Base-by-base conservation (phyloP, 2,888 invertebrate species). In the Diarsia mendica region DNA sequence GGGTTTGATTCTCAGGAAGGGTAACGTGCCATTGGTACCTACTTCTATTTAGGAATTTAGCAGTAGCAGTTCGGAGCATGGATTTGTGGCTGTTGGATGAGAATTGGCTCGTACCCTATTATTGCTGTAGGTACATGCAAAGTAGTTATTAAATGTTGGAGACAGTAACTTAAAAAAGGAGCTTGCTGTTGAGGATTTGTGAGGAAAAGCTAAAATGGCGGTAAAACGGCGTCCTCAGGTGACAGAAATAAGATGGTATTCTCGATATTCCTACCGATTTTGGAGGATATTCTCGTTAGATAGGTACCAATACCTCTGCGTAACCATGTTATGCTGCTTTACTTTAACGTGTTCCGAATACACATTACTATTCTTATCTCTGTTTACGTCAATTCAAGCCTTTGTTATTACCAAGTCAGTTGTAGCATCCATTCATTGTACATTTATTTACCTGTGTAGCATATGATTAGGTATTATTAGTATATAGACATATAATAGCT, bases 371-470 rank as follows among this genome's bases (percentile, higher is more conserved):
- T 81, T 75, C 81, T 78, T 83, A 80, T 82, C 75, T 69, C 33
- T 86, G 67, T 77, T 75, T 79, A 77, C 86, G 75, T 72, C 79
- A 77, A 74, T 77, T 75, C 68, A 79, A 77, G 73, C 64, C 73
- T 85, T 83, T 85, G 77, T 85, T 76, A 80, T 71, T 65, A 69
- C 75, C 73, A 82, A 82, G 39, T 84, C 72, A 53, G 75, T 69
- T 73, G 66, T 76, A 67, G 60, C 51, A 64, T 64, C 66, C 69
- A 75, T 83, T 82, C 70, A 83, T 66, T 49, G 51, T 61, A 63
- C 55, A 66, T 67, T 67, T 67, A 64, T 72, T 58, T 75, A 83
- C 67, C 69, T 80, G 67, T 48, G 49, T 13, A 58, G 60, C 28
- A 61, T 80, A 72, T 72, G 64, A 83, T 83, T 83, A 77, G 51